Conservation (phyloP, 2,888 invertebrate species). For the Brachypalpus laphriformis region DNA sequence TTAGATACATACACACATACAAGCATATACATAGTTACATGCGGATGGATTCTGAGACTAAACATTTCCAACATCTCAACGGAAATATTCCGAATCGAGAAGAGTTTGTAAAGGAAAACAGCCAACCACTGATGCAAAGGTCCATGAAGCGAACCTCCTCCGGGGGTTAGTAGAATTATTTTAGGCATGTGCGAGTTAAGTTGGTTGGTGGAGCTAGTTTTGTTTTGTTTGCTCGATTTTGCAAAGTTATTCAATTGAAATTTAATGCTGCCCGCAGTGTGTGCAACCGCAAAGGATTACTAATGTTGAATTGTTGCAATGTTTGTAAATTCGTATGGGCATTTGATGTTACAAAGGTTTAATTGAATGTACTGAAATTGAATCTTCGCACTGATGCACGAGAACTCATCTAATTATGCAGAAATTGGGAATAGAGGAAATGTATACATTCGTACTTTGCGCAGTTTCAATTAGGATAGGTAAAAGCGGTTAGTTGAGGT, state of each 20-base stretch:
- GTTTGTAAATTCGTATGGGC: conserved; percentile 12
- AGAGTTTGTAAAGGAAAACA: conserved; percentile 4
- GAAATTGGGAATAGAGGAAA: background rate
- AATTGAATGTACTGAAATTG: conserved; percentile 19
- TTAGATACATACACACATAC: background rate
- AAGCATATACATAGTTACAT: background rate
- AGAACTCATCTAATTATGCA: conserved; percentile 9
- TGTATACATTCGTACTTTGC: background rate
- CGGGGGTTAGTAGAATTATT: conserved; percentile 25
- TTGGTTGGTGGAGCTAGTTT: conserved; percentile 25
- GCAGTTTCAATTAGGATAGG: background rate
- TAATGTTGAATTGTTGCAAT: conserved; percentile 22
- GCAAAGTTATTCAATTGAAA: conserved; percentile 35
- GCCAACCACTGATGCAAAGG: conserved; percentile 8
- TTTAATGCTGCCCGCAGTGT: conserved; percentile 43
- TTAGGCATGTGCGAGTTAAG: conserved; percentile 40
- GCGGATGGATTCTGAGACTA: background rate
- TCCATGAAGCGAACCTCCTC: conserved; percentile 26
- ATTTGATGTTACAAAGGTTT: conserved; percentile 4
- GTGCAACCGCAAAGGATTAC: conserved; percentile 46
- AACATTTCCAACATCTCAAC: conserved; percentile 10
- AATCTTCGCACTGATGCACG: conserved; percentile 4
- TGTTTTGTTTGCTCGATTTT: conserved; percentile 39
- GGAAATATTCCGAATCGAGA: conserved; percentile 11
- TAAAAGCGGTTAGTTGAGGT: background rate